Percentiles rank a stretch among this genome's conserved stretches.
These are phyloP conservation scores for Leuctra nigra DNA, from an alignment of 2,888 invertebrate species.

Conservation along the genomic window DNA sequence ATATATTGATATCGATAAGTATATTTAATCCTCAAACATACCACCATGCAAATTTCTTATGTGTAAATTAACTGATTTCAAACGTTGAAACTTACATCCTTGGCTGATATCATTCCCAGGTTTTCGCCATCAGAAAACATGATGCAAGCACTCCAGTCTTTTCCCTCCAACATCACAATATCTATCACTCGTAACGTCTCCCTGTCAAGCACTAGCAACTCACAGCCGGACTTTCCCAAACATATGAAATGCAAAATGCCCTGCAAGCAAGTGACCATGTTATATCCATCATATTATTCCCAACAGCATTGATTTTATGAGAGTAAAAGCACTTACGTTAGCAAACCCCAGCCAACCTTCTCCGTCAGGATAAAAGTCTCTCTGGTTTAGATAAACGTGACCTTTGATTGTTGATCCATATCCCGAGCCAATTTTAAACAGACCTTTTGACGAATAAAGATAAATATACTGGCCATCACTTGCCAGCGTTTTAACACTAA, in stretches of 20 bases:
- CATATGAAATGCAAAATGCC: slow-evolving; percentile 74
- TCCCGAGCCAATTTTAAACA: slow-evolving; percentile 92
- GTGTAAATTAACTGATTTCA: not conserved
- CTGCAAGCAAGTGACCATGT: no score
- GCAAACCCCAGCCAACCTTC: slow-evolving; percentile 82
- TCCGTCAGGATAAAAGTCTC: slow-evolving; percentile 74
- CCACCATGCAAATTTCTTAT: not conserved
- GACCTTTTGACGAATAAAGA: slow-evolving; percentile 73
- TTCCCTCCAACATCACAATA: slow-evolving; percentile 40
- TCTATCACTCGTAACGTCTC: slow-evolving; percentile 47
- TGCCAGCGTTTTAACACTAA: slow-evolving; percentile 58
- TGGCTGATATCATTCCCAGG: slow-evolving; percentile 69
- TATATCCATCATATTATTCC: no score
- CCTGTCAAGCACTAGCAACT: slow-evolving; percentile 49
- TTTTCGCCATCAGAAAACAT: slow-evolving; percentile 74
- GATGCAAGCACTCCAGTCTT: slow-evolving; percentile 45
- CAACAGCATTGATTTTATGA: slow-evolving; percentile 29
- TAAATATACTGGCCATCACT: slow-evolving; percentile 90
- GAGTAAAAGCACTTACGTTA: slow-evolving; percentile 50
- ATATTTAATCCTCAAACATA: no score
- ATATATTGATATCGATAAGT: no score
- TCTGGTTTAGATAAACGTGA: slow-evolving; percentile 78
- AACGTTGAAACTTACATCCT: slow-evolving; percentile 62
- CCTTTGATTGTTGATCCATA: slow-evolving; percentile 89
- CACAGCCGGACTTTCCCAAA: slow-evolving; percentile 45